Evolutionary conservation across 2,113 vertebrate species (phyloP).

Genomic region (Otocyon megalotis): DNA sequence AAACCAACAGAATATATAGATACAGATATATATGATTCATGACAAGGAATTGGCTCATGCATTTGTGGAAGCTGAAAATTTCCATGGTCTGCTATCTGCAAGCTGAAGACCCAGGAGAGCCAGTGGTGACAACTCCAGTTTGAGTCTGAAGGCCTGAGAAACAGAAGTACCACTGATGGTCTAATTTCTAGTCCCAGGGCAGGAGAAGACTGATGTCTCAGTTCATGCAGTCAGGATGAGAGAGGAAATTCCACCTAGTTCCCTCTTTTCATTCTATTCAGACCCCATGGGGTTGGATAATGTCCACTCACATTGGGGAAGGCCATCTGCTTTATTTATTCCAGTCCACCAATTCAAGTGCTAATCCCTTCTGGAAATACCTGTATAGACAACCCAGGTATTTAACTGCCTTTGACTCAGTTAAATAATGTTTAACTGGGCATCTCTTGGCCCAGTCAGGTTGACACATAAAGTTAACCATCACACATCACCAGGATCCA

Average conservation of each 20-base stretch:
- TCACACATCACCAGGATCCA: neutral
- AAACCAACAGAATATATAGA: neutral
- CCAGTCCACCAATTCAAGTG: neutral
- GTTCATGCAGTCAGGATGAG: neutral
- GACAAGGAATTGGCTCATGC: neutral
- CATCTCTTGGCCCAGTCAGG: neutral
- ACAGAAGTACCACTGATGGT: neutral
- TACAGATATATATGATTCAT: neutral
- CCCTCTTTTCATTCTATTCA: neutral
- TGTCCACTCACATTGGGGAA: neutral
- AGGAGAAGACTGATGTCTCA: neutral
- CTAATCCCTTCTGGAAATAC: neutral
- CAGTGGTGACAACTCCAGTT: neutral
- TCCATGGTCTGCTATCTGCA: neutral
- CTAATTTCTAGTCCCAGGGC: neutral
- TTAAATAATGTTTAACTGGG: neutral
- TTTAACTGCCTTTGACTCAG: too few species aligned
- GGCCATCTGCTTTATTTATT: neutral
- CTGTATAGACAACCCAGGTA: neutral
- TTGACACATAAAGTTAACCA: neutral
- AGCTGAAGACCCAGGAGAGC: neutral
- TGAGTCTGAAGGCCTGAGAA: neutral
- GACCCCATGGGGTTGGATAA: neutral
- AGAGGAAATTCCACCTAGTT: neutral
- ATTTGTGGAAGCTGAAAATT: neutral